Base-by-base conservation (phyloP, 2,888 invertebrate genomes). In the Thymelicus lineola region DNA sequence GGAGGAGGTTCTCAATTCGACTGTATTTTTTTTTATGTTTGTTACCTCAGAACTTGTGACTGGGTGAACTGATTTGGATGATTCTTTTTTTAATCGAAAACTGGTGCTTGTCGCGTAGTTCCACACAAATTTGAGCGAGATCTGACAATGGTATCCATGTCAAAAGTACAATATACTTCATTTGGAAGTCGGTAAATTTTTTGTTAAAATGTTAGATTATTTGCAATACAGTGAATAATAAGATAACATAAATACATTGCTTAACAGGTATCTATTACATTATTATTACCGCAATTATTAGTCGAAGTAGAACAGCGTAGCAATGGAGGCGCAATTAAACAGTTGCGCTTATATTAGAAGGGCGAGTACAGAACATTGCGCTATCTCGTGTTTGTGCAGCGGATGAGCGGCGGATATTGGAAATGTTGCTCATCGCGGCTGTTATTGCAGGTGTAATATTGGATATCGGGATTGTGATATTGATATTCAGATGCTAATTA, bases 321-420 rank as follows among this genome's bases (percentile, higher is more conserved):
- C 46, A 58, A 66, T 58, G 58, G 45, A 58, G 28, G 42, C 58
- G 66, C 46, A 66, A 66, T 66, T 58, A 58, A 58, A 48, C 58
- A 58, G 35, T 58, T n/a, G 35, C 28, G 55, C 15, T 20, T 28
- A 45, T 66, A 58, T 50, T 66, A 58, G 63, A 42, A 66, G 58
- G 46, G 45, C 35, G 58, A 59, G 58, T 50, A 57, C 45, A 57
- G 57, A 57, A 45, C 45, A 48, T 46, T 35, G 17, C 50, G 65
- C 66, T 73, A 73, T 73, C 73, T 70, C 53, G 67, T 73, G 73
- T 73, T 71, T 71, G 71, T 57, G 57, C 73, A 73, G 73, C 70
- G 71, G 61, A 65, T 66, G 68, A 65, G 57, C 66, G 58, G 20
- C 58, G 55, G 71, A 70, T 73, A 70, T 59, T 64, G 61, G 59